These are phyloP conservation scores for Notolabrus celidotus DNA, from an alignment of 2,797 vertebrate genomes.

Conservation along the genomic window DNA sequence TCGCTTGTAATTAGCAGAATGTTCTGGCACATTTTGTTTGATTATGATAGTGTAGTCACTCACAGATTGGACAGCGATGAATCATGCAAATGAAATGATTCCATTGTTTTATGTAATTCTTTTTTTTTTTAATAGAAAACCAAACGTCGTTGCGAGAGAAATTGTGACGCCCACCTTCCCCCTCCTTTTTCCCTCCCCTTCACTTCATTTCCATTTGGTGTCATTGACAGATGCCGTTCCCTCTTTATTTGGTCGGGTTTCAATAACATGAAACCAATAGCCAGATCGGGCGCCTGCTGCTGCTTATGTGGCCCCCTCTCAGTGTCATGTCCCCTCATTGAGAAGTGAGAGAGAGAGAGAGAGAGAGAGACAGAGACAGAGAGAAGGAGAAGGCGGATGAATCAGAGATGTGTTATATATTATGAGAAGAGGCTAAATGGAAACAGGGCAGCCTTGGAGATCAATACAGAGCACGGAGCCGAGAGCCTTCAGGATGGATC, in stretches of 20 bases:
- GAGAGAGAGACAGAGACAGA: conserved; percentile 11
- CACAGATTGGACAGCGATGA: conserved; percentile 71
- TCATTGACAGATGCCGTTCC: conserved; percentile 77
- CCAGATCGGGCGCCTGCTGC: conserved; percentile 73
- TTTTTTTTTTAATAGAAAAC: conserved; percentile 23
- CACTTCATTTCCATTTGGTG: conserved; percentile 70
- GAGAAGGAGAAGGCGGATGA: conserved; percentile 58
- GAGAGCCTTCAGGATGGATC: conserved; percentile 60
- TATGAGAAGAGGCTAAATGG: conserved; percentile 81
- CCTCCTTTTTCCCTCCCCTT: background rate
- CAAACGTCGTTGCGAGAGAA: conserved; percentile 30
- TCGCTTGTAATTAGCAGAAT: conserved; percentile 68
- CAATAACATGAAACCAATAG: conserved; percentile 80
- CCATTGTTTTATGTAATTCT: conserved; percentile 64
- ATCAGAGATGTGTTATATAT: conserved; percentile 80
- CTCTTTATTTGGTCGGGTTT: conserved; percentile 79
- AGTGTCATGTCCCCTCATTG: conserved; percentile 66
- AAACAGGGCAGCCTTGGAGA: conserved; percentile 75
- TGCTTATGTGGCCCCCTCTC: conserved; percentile 65
- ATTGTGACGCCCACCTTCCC: conserved; percentile 5
- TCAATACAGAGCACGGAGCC: conserved; percentile 75
- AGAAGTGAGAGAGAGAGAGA: conserved; percentile 57
- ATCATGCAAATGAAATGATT: conserved; percentile 58
- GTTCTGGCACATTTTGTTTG: conserved; percentile 71
- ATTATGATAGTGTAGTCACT: conserved; percentile 62